Evolutionary conservation across 64 coral and sea anemone genomes (phyloP).

Genomic region (Montipora sp.): DNA sequence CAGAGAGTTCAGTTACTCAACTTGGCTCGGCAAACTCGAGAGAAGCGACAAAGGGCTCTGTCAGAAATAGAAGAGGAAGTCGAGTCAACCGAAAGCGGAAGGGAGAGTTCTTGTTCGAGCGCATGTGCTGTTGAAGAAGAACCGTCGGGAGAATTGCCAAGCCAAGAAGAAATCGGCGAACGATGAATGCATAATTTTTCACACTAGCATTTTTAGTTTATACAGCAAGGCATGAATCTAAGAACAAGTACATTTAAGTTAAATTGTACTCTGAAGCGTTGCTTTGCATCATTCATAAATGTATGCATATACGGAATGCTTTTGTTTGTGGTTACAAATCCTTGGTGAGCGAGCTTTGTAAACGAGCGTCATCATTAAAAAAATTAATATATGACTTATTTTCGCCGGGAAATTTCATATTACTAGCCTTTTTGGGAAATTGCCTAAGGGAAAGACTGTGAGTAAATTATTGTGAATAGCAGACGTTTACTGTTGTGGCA

Average conservation of each 20-base stretch:
- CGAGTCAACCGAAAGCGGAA: slow-evolving; percentile 6
- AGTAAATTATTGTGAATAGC: too few species aligned
- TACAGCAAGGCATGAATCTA: background rate
- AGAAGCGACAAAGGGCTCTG: slow-evolving; percentile 7
- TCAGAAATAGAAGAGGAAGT: slow-evolving; percentile 63
- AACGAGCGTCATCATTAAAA: background rate
- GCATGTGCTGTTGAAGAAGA: slow-evolving; percentile 17
- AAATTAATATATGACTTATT: background rate
- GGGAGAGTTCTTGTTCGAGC: background rate
- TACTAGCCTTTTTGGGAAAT: too few species aligned
- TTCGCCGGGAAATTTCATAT: background rate
- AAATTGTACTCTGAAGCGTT: background rate
- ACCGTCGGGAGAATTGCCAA: background rate
- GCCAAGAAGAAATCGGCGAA: slow-evolving; percentile 32
- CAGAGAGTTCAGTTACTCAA: slow-evolving; percentile 78
- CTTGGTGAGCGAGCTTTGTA: slow-evolving; percentile 25
- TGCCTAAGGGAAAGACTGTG: too few species aligned
- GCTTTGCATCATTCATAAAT: background rate
- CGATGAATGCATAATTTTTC: slow-evolving; percentile 9
- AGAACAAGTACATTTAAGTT: background rate
- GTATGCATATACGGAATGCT: background rate
- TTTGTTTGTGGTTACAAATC: background rate
- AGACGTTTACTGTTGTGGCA: too few species aligned
- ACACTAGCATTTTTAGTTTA: background rate
- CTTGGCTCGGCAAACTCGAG: slow-evolving; percentile 51